Evolutionary conservation across 2,113 vertebrate species (phyloP).

Genomic region (Trematomus loennbergii): DNA sequence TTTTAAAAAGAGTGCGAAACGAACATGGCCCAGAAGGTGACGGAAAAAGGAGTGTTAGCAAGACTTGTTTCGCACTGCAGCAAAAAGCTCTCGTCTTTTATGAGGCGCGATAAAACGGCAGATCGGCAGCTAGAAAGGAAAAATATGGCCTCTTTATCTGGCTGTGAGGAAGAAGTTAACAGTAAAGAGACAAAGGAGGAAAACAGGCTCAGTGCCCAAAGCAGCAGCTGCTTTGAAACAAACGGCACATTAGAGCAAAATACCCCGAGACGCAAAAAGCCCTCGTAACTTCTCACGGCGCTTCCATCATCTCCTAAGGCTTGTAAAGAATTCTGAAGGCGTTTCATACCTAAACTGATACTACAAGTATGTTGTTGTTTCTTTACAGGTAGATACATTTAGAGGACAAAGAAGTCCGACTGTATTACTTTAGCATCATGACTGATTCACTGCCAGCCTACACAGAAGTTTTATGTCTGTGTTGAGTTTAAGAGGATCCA

Average conservation of each 20-base stretch:
- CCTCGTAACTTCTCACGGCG: slow-evolving; percentile 53
- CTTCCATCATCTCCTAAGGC: slow-evolving; percentile 38
- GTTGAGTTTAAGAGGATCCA: slow-evolving; percentile 20
- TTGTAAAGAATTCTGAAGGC: slow-evolving; percentile 50
- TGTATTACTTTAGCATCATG: slow-evolving; percentile 26
- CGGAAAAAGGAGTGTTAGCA: slow-evolving; percentile 1
- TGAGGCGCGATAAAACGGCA: slow-evolving; percentile 67
- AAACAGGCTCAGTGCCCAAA: slow-evolving; percentile 58
- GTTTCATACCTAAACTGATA: slow-evolving; percentile 16
- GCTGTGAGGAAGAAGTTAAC: slow-evolving; percentile 63
- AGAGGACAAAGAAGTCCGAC: slow-evolving; percentile 40
- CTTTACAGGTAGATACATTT: slow-evolving; percentile 37
- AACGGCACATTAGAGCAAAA: slow-evolving; percentile 59
- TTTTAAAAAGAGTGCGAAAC: neutral
- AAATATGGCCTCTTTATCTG: slow-evolving; percentile 67
- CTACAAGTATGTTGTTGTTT: neutral
- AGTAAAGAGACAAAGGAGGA: slow-evolving; percentile 50
- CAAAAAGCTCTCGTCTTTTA: slow-evolving; percentile 63
- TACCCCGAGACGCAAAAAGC: slow-evolving; percentile 52
- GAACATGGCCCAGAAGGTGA: neutral
- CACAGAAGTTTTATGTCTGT: slow-evolving; percentile 23
- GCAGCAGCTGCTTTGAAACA: slow-evolving; percentile 72
- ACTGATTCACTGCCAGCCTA: slow-evolving; percentile 42
- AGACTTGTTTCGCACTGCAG: slow-evolving; percentile 68
- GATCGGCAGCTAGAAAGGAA: slow-evolving; percentile 47